Conservation (phyloP, 2,113 vertebrate species). For the Otolemur garnettii region DNA sequence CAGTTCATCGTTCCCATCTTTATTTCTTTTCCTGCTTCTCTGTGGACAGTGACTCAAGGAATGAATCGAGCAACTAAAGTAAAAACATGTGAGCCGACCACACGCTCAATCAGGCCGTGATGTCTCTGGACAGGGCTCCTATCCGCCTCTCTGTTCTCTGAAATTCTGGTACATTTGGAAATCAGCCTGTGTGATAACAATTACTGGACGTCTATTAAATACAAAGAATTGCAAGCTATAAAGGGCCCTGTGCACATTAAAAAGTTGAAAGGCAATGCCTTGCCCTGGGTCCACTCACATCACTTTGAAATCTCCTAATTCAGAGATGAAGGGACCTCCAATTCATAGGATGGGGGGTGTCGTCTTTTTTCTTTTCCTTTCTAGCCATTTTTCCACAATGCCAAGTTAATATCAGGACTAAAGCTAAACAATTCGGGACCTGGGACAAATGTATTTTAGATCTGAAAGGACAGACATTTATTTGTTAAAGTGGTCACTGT, state of each 20-base stretch:
- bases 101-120: neutral
- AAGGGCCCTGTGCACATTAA: neutral
- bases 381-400: neutral
- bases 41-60: neutral
- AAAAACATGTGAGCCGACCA: neutral
- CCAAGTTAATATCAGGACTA: neutral
- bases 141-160: neutral
- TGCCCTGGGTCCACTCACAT: neutral
- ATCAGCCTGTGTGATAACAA: conserved; percentile 1
- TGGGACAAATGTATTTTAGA: neutral
- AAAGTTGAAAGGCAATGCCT: neutral
- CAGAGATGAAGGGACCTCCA: neutral
- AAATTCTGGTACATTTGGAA: neutral
- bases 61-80: neutral
- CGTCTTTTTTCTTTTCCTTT: neutral
- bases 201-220: neutral
- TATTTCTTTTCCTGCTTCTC: neutral
- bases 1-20: neutral
- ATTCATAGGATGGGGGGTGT: neutral
- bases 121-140: neutral
- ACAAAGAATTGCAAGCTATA: neutral
- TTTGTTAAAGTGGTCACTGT: neutral
- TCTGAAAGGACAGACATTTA: neutral
- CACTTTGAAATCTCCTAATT: conserved; percentile 2
- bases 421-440: neutral